Evolutionary conservation across 2,888 invertebrate species (phyloP).

Genomic region (Priocnemis perturbator): DNA sequence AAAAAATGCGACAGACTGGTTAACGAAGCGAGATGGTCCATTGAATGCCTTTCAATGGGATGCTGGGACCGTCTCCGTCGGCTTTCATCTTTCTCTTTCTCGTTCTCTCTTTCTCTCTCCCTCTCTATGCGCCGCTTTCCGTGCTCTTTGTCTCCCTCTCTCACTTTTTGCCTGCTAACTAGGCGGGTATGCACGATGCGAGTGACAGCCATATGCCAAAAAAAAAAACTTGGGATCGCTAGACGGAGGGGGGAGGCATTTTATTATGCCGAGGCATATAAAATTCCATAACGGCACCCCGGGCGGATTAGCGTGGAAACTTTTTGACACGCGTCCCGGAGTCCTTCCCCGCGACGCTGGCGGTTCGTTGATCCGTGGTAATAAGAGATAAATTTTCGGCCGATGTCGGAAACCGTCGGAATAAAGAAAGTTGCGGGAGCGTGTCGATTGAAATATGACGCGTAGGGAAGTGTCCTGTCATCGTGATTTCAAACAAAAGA

Average conservation of each 20-base stretch:
- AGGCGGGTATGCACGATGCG: constrained; percentile 43
- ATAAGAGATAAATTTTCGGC: not conserved
- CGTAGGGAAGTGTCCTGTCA: no score
- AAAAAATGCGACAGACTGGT: constrained; percentile 75
- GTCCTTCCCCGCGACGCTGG: not conserved
- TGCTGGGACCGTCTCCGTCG: constrained; percentile 65
- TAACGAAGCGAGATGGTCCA: constrained; percentile 75
- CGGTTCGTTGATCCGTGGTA: not conserved
- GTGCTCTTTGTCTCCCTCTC: not conserved
- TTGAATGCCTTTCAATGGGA: constrained; percentile 72
- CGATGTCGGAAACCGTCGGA: not conserved
- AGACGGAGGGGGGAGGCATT: no score
- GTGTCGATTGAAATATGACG: not conserved
- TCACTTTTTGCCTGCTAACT: constrained; percentile 40
- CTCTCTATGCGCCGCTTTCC: not conserved
- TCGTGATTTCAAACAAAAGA: no score
- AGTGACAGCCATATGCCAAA: constrained; percentile 44
- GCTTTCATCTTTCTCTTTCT: constrained; percentile 35
- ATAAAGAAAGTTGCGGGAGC: no score
- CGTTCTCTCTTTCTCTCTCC: not conserved
- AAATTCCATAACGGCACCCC: no score
- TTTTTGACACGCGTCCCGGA: not conserved
- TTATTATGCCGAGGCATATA: no score
- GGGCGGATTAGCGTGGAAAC: no score
- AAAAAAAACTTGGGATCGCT: not conserved